Conservation (phyloP, 2,797 vertebrate genomes). For the Amazona ochrocephala region DNA sequence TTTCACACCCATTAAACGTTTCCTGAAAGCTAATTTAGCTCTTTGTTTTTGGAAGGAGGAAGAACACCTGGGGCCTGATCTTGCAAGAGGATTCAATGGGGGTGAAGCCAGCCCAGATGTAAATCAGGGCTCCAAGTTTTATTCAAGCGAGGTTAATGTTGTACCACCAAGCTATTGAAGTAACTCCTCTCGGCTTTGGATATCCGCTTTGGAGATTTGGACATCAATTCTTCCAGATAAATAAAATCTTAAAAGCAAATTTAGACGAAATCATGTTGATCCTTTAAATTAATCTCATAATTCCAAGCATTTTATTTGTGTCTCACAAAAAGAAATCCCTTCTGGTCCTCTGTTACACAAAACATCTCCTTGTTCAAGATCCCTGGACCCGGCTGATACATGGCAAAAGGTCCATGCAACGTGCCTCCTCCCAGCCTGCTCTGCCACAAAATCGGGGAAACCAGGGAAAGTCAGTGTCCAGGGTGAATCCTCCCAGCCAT, state of each 20-base stretch:
- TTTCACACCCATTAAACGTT: neutral
- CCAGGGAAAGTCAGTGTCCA: neutral
- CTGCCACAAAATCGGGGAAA: neutral
- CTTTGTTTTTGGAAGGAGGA: slow-evolving; percentile 21
- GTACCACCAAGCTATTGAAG: neutral
- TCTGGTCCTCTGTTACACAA: neutral
- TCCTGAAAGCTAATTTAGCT: slow-evolving; percentile 14
- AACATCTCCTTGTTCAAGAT: neutral
- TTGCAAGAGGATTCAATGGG: neutral
- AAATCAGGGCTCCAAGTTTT: neutral
- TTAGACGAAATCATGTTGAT: neutral
- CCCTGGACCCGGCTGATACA: accelerated
- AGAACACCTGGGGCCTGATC: slow-evolving; percentile 26
- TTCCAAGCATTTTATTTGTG: neutral
- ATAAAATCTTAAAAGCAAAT: neutral
- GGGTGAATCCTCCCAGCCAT: neutral
- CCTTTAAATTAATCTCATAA: neutral
- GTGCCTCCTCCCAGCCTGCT: neutral
- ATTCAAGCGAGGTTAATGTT: neutral
- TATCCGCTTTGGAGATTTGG: neutral
- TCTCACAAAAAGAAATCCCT: neutral
- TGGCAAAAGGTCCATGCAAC: neutral
- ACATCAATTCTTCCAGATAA: neutral
- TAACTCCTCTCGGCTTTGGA: neutral
- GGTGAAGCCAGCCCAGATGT: neutral